Base-by-base conservation (phyloP, 2,797 vertebrate species). In the Bradypodion ventrale region DNA sequence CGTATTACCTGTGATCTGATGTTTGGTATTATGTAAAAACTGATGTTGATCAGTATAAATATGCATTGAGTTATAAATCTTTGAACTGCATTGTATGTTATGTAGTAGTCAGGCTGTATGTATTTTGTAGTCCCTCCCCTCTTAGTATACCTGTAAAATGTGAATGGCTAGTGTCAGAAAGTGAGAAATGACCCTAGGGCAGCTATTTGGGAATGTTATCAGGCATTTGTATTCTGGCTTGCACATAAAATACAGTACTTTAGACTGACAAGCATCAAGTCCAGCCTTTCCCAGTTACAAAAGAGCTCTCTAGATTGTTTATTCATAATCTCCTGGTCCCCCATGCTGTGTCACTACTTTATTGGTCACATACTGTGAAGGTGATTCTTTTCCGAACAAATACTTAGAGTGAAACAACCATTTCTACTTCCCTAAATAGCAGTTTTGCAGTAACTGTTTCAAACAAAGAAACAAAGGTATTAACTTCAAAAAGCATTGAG, bases 161-260 rank as follows among this genome's bases (percentile, higher is more conserved):
- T 75, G 78, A 74, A 73, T 10, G 16, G 5, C 42, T 59, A 15
- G 23, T 5, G 72, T 21, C n/a, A 32, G 32, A 66, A 74, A 66
- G 44, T 59, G 62, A 68, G 78, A 80, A 68, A n/a, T 68, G n/a
- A 19, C 62, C 32, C 29, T 66, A 40, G 35, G 23, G 66, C 49
- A 69, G 52, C 37, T 44, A 75, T 80, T 75, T 75, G 37, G 72
- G n/a, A 85, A 60, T 75, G 49, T 75, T 69, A 60, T 75, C 62
- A 68, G 46, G 15, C 9, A 42, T 80, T 80, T 80, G 15, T 52
- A 56, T 81, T 75, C 73, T 76, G 69, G 62, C 56, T 80, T 60
- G 70, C 19, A 59, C 29, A 27, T 29, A 68, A 25, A 32, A 65
- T 75, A 59, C 56, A n/a, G n/a, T 62, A n/a, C 19, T 40, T 19